Conservation (phyloP, 1,140 invertebrate species). For the Cotesia vestalis region DNA sequence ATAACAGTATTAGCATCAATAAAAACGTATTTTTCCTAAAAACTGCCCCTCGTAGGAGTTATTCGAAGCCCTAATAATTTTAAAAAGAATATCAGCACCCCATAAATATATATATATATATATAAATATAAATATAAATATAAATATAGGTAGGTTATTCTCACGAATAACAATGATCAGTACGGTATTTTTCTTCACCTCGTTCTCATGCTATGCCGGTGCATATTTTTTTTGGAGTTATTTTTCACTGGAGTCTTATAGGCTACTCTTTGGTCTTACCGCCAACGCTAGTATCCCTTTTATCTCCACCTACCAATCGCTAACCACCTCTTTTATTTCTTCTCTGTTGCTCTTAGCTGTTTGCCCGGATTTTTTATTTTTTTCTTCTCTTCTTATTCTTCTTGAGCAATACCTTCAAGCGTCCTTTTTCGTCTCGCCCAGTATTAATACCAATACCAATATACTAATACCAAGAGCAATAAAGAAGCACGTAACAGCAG, state of each 20-base stretch:
- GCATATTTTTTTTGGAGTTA: constrained; percentile 33
- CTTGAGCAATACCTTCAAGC: constrained; percentile 10
- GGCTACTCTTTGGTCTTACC: constrained; percentile 51
- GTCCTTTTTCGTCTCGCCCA: constrained; percentile 27
- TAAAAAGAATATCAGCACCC: too few relatives aligned
- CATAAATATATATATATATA: too few relatives aligned
- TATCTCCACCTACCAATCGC: constrained; percentile 54
- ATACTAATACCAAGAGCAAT: too few relatives aligned
- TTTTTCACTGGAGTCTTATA: constrained; percentile 42
- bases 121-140: too few relatives aligned
- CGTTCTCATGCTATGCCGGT: constrained; percentile 28
- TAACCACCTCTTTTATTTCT: constrained; percentile 35
- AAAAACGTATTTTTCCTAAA: too few relatives aligned
- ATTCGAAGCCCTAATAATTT: too few relatives aligned
- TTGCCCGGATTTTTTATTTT: constrained; percentile 5
- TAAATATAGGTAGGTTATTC: too few relatives aligned
- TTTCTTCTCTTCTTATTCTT: constrained; percentile 25
- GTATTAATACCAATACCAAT: neutral
- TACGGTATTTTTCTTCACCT: constrained; percentile 22
- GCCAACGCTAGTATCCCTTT: constrained; percentile 50
- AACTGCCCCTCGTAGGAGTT: too few relatives aligned
- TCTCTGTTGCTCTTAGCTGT: constrained; percentile 26
- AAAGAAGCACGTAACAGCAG: too few relatives aligned
- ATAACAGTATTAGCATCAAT: too few relatives aligned
- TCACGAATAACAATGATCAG: too few relatives aligned